phyloP scores from a whole-genome alignment of 2,113 vertebrate species.

The Conger conger region DNA sequence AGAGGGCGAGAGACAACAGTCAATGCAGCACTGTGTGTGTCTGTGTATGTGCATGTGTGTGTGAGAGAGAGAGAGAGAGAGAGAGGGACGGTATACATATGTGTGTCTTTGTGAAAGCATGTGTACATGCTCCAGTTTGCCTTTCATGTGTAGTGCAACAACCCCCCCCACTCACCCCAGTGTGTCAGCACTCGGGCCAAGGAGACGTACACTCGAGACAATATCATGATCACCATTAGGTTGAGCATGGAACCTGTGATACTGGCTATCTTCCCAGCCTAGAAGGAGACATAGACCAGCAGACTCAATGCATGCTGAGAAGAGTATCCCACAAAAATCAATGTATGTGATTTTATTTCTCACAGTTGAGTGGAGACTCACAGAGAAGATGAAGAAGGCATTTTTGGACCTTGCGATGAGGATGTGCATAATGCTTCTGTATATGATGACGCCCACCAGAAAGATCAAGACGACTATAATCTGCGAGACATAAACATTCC shows the following conservation, averaged over 20 bases:
- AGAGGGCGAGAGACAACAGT: not conserved
- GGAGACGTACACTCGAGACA: conserved; percentile 65
- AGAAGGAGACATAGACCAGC: not conserved
- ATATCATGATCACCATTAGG: conserved; percentile 68
- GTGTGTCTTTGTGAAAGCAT: not conserved
- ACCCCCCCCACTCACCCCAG: conserved; percentile 65
- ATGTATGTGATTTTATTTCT: not conserved
- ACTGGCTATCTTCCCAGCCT: conserved; percentile 70
- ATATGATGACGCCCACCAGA: conserved; percentile 54
- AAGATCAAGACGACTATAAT: conserved; percentile 52
- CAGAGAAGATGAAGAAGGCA: conserved; percentile 55
- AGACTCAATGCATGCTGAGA: not conserved
- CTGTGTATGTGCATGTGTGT: not conserved
- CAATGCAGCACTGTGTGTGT: not conserved
- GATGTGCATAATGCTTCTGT: conserved; percentile 42
- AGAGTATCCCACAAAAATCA: not conserved
- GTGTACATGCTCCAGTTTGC: not conserved
- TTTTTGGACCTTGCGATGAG: conserved; percentile 47
- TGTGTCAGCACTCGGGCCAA: conserved; percentile 72
- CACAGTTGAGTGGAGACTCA: conserved; percentile 52
- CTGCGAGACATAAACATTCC: conserved; percentile 36
- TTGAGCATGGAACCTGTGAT: conserved; percentile 69
- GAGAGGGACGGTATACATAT: not conserved
- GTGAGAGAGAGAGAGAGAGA: not conserved
- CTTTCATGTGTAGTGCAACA: not conserved